Percentiles rank a stretch among this genome's conserved stretches.
phyloP scores from a whole-genome alignment of 92 coral and sea anemone species.

The Zoanthus solanderi region DNA sequence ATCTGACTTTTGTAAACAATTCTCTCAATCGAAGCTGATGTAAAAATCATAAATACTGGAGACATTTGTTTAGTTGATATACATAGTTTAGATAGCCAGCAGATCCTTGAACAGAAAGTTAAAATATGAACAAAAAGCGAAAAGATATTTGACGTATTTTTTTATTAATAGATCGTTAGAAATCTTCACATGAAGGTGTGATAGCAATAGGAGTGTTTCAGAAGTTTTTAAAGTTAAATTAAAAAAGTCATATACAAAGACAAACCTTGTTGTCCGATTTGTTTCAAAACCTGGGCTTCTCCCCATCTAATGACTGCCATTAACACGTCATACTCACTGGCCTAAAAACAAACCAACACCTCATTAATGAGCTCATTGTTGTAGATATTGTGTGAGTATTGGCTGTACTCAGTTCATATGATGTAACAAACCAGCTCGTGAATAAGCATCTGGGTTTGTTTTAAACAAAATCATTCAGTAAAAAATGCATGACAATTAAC shows the following conservation, averaged over 20 bases:
- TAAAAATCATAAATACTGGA: no score
- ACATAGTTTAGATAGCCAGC: no score
- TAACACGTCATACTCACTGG: constrained; percentile 95
- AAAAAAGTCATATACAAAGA: background rate
- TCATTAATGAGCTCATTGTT: background rate
- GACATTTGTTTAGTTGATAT: no score
- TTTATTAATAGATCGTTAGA: no score
- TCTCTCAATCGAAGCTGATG: no score
- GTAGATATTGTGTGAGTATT: background rate
- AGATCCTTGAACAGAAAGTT: no score
- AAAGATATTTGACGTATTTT: no score
- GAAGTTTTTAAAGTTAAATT: constrained; percentile 34
- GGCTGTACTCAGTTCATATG: background rate
- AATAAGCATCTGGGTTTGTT: background rate
- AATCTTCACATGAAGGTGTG: no score
- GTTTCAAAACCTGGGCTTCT: constrained; percentile 83
- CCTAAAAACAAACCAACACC: constrained; percentile 53
- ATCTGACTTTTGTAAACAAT: no score
- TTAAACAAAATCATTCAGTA: background rate
- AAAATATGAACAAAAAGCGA: no score
- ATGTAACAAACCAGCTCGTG: background rate
- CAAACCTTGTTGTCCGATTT: constrained; percentile 76
- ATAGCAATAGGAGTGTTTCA: no score
- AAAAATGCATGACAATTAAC: background rate
- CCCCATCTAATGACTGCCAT: constrained; percentile 94